Percentiles rank a stretch among this genome's conserved stretches.
Evolutionary conservation across 2,113 vertebrate genomes (phyloP).

Genomic region (Boulengeromyrus knoepffleri): DNA sequence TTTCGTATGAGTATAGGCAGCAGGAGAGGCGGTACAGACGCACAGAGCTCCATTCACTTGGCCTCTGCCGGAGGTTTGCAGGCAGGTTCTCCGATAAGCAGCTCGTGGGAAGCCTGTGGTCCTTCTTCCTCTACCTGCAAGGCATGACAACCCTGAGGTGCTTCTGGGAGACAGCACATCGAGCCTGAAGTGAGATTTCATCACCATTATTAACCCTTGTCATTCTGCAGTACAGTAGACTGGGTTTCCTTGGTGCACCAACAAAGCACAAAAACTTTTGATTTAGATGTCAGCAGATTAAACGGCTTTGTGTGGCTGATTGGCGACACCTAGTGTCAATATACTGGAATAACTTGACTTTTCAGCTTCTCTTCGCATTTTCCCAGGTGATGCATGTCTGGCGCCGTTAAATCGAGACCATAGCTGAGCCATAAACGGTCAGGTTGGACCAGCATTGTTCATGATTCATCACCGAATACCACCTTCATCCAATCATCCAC

Average conservation of each 20-base stretch:
- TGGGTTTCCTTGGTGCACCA: background rate
- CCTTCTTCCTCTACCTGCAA: constrained; percentile 59
- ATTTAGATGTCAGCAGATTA: background rate
- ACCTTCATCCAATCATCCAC: too few species aligned
- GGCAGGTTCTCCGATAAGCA: constrained; percentile 38
- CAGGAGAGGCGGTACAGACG: background rate
- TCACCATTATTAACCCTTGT: background rate
- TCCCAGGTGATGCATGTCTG: background rate
- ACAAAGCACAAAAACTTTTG: background rate
- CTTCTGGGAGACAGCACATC: constrained; percentile 57
- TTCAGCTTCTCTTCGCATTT: background rate
- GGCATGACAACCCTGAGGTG: constrained; percentile 58
- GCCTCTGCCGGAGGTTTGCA: constrained; percentile 49
- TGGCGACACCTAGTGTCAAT: constrained; percentile 26
- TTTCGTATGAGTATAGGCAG: background rate
- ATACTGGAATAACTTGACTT: background rate
- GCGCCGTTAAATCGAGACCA: background rate
- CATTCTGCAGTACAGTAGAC: background rate
- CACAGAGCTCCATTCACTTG: background rate
- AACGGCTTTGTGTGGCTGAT: background rate
- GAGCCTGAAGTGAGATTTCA: constrained; percentile 26
- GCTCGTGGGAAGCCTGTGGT: constrained; percentile 47
- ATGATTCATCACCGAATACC: background rate
- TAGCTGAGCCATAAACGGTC: background rate
- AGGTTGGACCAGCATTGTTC: background rate